phyloP scores from a whole-genome alignment of 1,140 invertebrate genomes.

The Galleria mellonella region DNA sequence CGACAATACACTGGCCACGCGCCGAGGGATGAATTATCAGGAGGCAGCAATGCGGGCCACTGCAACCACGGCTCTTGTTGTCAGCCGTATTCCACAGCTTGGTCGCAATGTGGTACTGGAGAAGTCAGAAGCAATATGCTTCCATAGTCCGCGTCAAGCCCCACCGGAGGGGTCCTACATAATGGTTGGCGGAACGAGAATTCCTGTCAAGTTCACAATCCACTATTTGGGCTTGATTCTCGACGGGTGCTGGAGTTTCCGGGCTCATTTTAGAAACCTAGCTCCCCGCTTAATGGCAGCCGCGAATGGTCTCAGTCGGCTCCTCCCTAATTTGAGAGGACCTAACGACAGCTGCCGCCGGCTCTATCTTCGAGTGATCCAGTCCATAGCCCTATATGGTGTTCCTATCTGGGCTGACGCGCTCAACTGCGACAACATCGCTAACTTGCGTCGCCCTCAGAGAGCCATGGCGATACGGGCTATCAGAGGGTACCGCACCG shows the following conservation, averaged over 20 bases:
- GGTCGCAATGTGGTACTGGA: not conserved
- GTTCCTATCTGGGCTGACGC: not conserved
- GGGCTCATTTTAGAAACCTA: too few relatives aligned
- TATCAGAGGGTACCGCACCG: not conserved
- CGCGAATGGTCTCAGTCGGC: too few relatives aligned
- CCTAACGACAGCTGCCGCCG: too few relatives aligned
- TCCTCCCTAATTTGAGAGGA: too few relatives aligned
- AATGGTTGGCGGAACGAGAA: too few relatives aligned
- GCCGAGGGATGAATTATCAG: not conserved
- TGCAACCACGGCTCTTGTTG: not conserved
- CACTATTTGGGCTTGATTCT: too few relatives aligned
- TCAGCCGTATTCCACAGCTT: not conserved
- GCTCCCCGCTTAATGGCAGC: too few relatives aligned
- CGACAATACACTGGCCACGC: not conserved
- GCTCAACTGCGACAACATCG: not conserved
- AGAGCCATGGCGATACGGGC: not conserved
- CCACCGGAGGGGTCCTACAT: too few relatives aligned
- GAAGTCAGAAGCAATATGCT: too few relatives aligned
- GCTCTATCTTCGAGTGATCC: slow-evolving; percentile 3
- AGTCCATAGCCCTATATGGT: not conserved
- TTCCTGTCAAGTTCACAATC: too few relatives aligned
- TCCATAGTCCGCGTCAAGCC: too few relatives aligned
- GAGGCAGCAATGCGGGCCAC: not conserved
- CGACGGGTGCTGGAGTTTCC: too few relatives aligned
- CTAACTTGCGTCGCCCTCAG: not conserved